Conservation (phyloP, 2,113 vertebrate species). For the Pelecanoides urinatrix region DNA sequence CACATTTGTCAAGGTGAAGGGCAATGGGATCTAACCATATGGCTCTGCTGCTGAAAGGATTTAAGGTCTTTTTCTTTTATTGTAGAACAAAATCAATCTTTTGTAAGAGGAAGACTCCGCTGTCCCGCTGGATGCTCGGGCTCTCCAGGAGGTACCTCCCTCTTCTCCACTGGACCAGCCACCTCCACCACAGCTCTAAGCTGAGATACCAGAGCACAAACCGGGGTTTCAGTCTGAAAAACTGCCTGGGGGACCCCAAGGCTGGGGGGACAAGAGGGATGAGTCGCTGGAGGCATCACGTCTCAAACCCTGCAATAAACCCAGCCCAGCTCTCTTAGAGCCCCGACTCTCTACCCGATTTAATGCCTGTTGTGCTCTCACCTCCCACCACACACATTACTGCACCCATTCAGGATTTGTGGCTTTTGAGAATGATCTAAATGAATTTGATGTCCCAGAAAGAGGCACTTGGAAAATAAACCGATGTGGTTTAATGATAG, state of each 20-base stretch:
- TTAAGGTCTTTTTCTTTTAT: neutral
- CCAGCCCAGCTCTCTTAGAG: neutral
- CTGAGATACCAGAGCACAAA: neutral
- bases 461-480: conserved; percentile 57
- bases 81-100: neutral
- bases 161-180: neutral
- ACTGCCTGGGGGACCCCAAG: too few species aligned
- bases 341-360: neutral
- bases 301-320: neutral
- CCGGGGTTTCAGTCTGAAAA: neutral
- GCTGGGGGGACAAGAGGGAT: neutral
- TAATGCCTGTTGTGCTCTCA: neutral
- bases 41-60: neutral
- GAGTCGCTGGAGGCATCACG: neutral
- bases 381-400: conserved; percentile 58
- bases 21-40: neutral
- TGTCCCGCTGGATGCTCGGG: neutral
- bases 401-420: conserved; percentile 40
- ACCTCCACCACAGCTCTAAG: neutral
- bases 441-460: conserved; percentile 66
- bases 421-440: conserved; percentile 57
- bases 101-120: neutral
- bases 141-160: neutral
- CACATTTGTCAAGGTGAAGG: neutral
- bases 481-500: conserved; percentile 43